Evolutionary conservation across 2,113 vertebrate species (phyloP).

Genomic region (Eleginops maclovinus): DNA sequence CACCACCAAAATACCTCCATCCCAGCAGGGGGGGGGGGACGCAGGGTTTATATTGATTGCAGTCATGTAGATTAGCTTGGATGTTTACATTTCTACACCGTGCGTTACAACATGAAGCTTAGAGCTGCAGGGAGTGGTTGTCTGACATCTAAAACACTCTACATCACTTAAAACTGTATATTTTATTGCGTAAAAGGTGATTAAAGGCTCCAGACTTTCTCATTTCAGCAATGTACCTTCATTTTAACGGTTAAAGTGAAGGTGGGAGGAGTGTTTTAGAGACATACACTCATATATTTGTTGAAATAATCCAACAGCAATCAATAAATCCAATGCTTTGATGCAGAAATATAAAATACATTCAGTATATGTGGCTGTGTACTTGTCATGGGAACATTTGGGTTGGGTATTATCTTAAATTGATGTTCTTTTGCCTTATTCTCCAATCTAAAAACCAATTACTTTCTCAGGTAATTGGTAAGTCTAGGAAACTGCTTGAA

Average conservation of each 20-base stretch:
- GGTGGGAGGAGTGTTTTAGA: too few relatives aligned
- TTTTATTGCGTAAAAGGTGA: background rate
- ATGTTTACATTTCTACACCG: conserved; percentile 28
- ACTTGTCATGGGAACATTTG: too few relatives aligned
- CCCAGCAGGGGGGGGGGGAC: conserved; percentile 13
- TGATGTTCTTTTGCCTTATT: too few relatives aligned
- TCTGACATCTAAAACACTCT: background rate
- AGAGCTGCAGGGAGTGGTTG: background rate
- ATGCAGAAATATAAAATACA: too few relatives aligned
- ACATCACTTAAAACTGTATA: background rate
- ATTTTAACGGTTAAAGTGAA: background rate
- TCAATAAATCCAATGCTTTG: too few relatives aligned
- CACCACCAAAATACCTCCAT: conserved; percentile 18
- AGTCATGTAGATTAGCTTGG: conserved; percentile 11
- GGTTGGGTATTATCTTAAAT: too few relatives aligned
- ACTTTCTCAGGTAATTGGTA: background rate
- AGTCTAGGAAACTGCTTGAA: background rate
- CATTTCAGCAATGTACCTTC: background rate
- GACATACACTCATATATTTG: too few relatives aligned
- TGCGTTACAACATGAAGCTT: background rate
- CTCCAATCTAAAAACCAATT: background rate
- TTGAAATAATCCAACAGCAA: too few relatives aligned
- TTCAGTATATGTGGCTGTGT: too few relatives aligned
- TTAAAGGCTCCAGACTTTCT: background rate
- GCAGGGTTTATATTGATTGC: conserved; percentile 31